These are phyloP conservation scores for Bombylius major DNA, from an alignment of 2,888 invertebrate species.

Conservation along the genomic window DNA sequence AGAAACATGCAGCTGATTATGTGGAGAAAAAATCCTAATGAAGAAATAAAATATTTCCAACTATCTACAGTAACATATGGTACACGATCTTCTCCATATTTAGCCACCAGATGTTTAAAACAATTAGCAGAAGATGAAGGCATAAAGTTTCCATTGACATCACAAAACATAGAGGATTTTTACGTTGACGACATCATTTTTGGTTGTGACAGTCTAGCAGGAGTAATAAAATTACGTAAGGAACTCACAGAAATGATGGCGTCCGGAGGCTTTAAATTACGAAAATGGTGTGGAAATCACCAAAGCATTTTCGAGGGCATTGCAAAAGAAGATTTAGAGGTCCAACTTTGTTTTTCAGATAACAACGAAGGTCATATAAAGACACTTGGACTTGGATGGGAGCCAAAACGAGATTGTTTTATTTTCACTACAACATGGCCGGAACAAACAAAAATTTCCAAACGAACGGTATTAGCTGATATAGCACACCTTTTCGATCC, in stretches of 20 bases:
- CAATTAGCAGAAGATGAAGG: neutral
- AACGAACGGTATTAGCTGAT: no score
- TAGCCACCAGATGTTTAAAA: neutral
- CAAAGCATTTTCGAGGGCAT: neutral
- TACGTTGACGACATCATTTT: slow-evolving; percentile 16
- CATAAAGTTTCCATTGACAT: neutral
- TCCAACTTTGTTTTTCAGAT: no score
- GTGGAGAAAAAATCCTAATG: neutral
- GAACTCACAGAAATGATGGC: no score
- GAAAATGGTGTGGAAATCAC: no score
- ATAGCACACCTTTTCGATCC: no score
- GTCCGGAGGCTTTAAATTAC: no score
- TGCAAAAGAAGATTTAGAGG: neutral
- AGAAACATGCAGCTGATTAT: neutral
- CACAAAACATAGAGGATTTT: slow-evolving; percentile 13
- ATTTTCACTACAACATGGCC: no score
- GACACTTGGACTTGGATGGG: no score
- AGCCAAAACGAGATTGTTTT: no score
- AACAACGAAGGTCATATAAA: no score
- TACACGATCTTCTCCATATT: slow-evolving; percentile 1
- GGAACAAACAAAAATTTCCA: no score
- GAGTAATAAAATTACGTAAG: neutral
- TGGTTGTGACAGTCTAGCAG: slow-evolving; percentile 7
- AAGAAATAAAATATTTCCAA: slow-evolving; percentile 29
- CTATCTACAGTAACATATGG: slow-evolving; percentile 11